phyloP scores from a whole-genome alignment of 2,888 invertebrate species.

The Temnothorax rugatulus region DNA sequence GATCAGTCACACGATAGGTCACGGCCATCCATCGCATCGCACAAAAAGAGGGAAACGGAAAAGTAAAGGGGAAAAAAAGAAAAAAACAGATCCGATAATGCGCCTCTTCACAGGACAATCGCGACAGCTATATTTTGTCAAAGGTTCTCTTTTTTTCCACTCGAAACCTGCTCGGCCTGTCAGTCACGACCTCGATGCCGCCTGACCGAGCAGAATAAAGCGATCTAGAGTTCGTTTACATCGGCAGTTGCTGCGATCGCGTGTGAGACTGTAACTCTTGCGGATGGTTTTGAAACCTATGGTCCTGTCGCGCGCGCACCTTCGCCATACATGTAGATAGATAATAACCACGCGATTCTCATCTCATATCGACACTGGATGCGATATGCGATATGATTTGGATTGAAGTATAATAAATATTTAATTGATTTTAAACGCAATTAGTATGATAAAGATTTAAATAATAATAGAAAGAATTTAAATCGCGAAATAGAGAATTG shows the following conservation, averaged over 20 bases:
- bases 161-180: slow-evolving; percentile 59
- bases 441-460: not conserved
- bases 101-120: slow-evolving; percentile 36
- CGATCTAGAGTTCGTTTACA: slow-evolving; percentile 70
- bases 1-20: slow-evolving; percentile 57
- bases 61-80: slow-evolving; percentile 3
- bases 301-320: not conserved
- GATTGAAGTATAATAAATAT: not conserved
- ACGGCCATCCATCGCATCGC: slow-evolving; percentile 46
- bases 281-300: slow-evolving; percentile 25
- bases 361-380: not conserved
- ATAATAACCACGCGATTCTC: not conserved
- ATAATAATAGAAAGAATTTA: not conserved
- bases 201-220: slow-evolving; percentile 72
- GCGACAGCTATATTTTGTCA: slow-evolving; percentile 51
- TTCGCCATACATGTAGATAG: not conserved
- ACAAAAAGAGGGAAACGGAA: not conserved
- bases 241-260: slow-evolving; percentile 56
- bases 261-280: slow-evolving; percentile 35
- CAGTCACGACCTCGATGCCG: slow-evolving; percentile 67
- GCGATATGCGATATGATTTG: too few species aligned
- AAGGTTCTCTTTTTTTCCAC: slow-evolving; percentile 48
- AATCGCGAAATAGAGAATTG: not conserved
- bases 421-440: not conserved
- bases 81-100: slow-evolving; percentile 37